Evolutionary conservation across 2,888 invertebrate genomes (phyloP).

Genomic region (Meganola albula): DNA sequence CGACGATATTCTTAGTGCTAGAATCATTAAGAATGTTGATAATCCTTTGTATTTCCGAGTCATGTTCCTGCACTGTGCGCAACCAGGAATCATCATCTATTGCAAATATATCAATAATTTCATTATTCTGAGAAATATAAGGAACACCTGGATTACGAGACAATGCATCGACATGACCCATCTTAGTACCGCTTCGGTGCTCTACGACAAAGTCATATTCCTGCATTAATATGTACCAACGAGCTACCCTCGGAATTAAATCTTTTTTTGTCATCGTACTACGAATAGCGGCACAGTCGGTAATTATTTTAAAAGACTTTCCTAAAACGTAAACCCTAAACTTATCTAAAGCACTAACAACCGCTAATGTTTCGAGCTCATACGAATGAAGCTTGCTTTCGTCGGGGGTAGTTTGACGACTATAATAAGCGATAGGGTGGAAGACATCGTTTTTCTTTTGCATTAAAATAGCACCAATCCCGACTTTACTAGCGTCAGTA

Average conservation of each 20-base stretch:
- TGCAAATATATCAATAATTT: background rate
- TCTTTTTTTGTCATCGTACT: conserved; percentile 1
- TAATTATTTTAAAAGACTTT: background rate
- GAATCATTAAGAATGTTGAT: too few relatives aligned
- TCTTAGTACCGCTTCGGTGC: conserved; percentile 2
- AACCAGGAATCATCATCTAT: conserved; percentile 4
- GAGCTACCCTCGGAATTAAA: background rate
- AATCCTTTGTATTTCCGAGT: too few relatives aligned
- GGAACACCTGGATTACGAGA: conserved; percentile 5
- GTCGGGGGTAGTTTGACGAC: conserved; percentile 2
- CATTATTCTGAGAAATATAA: too few relatives aligned
- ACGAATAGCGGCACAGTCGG: conserved; percentile 4
- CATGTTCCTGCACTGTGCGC: background rate
- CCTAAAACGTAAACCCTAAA: conserved; percentile 3
- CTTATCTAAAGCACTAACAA: conserved; percentile 3
- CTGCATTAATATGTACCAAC: conserved; percentile 4
- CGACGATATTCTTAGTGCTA: too few relatives aligned
- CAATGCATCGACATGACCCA: conserved; percentile 4
- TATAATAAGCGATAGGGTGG: conserved; percentile 6
- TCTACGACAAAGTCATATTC: conserved; percentile 4
- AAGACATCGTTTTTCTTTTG: conserved; percentile 2
- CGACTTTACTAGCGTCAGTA: conserved; percentile 3
- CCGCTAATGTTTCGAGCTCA: conserved; percentile 4
- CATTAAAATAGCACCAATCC: conserved; percentile 5
- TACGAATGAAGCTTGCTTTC: conserved; percentile 3